phyloP scores from a whole-genome alignment of 2,113 vertebrate genomes.

The Pluvianellus socialis region DNA sequence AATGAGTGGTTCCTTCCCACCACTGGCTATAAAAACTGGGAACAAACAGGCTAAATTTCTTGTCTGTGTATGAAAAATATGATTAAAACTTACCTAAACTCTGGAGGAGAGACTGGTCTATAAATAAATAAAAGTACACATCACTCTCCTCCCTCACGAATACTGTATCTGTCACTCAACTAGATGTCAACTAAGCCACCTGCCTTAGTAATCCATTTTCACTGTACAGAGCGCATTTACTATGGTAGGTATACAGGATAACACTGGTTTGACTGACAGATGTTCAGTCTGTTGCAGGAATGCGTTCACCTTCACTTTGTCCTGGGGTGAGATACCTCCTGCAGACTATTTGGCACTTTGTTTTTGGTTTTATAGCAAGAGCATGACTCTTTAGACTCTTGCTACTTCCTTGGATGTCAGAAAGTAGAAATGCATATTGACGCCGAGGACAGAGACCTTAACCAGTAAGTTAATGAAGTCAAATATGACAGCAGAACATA shows the following conservation, averaged over 20 bases:
- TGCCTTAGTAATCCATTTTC: slow-evolving; percentile 32
- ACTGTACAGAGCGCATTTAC: neutral
- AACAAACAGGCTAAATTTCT: neutral
- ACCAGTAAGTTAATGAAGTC: slow-evolving; percentile 12
- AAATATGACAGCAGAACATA: slow-evolving; percentile 12
- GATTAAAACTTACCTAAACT: neutral
- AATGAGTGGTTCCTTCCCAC: neutral
- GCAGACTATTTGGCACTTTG: neutral
- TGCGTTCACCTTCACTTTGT: neutral
- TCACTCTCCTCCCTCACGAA: neutral
- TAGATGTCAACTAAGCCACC: slow-evolving; percentile 9
- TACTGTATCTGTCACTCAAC: slow-evolving; percentile 35
- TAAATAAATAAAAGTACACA: slow-evolving; percentile 42
- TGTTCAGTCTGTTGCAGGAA: neutral
- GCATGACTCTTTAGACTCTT: neutral
- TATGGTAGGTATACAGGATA: neutral
- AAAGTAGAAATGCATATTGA: neutral
- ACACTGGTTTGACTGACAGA: slow-evolving; percentile 15
- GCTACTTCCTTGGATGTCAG: neutral
- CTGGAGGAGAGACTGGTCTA: slow-evolving; percentile 5
- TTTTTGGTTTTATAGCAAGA: slow-evolving; percentile 8
- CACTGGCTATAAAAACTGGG: neutral
- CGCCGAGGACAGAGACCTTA: neutral
- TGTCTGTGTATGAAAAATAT: neutral
- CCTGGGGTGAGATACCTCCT: neutral